Percentiles rank a stretch among this genome's conserved stretches.
Evolutionary conservation across 1,140 invertebrate species (phyloP).

Genomic region (Ptiloglossa arizonensis): DNA sequence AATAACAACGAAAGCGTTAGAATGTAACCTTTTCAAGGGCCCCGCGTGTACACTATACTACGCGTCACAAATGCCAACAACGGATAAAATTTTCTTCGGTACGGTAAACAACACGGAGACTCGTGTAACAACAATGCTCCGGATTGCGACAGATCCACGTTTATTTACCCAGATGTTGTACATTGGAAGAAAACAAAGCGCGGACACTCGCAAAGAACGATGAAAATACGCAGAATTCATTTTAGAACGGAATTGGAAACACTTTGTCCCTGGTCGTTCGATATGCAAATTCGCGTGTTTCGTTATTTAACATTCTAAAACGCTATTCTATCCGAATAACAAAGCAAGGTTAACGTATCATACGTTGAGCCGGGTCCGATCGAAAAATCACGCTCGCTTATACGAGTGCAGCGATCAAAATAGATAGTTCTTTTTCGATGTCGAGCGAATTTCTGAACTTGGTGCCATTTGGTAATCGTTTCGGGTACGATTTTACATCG

Average conservation of each 20-base stretch:
- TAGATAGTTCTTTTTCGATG: constrained; percentile 5
- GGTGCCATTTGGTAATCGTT: background rate
- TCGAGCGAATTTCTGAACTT: background rate
- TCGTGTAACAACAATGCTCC: background rate
- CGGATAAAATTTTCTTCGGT: background rate
- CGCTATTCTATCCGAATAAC: constrained; percentile 21
- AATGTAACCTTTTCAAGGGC: too few species aligned
- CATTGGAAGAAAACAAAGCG: background rate
- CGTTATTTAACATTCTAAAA: constrained; percentile 44
- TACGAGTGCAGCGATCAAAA: constrained; percentile 22
- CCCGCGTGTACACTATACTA: too few species aligned
- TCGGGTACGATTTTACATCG: background rate
- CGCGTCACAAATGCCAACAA: too few species aligned
- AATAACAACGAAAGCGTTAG: too few species aligned
- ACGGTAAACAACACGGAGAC: background rate
- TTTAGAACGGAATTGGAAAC: background rate
- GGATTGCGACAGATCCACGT: background rate
- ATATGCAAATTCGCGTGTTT: constrained; percentile 12
- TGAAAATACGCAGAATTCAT: background rate
- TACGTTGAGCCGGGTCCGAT: background rate
- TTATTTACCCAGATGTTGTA: background rate
- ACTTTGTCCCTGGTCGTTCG: background rate
- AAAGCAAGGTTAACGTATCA: constrained; percentile 29
- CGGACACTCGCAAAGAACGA: background rate
- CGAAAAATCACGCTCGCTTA: constrained; percentile 13